Percentiles rank a stretch among this genome's conserved stretches.
These are phyloP conservation scores for Telenomus remus DNA, from an alignment of 1,140 invertebrate species.

Conservation along the genomic window DNA sequence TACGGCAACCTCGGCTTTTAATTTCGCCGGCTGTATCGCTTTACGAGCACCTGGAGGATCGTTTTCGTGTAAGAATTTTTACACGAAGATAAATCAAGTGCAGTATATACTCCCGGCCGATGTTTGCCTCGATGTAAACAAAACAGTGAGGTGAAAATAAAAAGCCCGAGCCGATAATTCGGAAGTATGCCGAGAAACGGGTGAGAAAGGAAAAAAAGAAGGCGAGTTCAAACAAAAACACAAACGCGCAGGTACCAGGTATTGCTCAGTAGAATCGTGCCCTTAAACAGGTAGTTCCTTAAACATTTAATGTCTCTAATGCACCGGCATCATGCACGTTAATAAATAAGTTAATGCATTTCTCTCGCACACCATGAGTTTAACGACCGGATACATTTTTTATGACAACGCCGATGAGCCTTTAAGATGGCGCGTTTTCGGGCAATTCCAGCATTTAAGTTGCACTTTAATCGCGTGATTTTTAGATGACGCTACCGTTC, in stretches of 20 bases:
- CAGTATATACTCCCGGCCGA: too few species aligned
- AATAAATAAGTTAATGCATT: conserved; percentile 53
- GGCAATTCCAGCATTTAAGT: conserved; percentile 40
- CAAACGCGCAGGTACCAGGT: too few species aligned
- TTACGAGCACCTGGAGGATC: conserved; percentile 54
- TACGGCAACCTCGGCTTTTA: conserved; percentile 48
- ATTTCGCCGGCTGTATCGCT: conserved; percentile 42
- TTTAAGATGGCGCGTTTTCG: conserved; percentile 36
- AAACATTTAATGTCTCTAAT: conserved; percentile 52
- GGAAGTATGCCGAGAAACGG: too few species aligned
- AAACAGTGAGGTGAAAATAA: background rate
- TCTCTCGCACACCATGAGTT: conserved; percentile 35
- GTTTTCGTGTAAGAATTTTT: conserved; percentile 10
- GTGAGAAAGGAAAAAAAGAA: too few species aligned
- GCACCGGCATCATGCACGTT: conserved; percentile 35
- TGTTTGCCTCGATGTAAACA: background rate
- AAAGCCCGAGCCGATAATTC: too few species aligned
- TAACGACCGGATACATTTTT: conserved; percentile 47
- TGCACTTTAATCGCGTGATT: conserved; percentile 29
- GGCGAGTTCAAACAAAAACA: too few species aligned
- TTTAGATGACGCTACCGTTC: conserved; percentile 6
- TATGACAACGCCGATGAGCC: conserved; percentile 33
- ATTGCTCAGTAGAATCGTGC: background rate
- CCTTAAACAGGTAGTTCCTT: conserved; percentile 42
- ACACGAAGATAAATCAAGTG: too few species aligned